Conservation (phyloP, 2,797 vertebrate species). For the Sorex maritimensis region DNA sequence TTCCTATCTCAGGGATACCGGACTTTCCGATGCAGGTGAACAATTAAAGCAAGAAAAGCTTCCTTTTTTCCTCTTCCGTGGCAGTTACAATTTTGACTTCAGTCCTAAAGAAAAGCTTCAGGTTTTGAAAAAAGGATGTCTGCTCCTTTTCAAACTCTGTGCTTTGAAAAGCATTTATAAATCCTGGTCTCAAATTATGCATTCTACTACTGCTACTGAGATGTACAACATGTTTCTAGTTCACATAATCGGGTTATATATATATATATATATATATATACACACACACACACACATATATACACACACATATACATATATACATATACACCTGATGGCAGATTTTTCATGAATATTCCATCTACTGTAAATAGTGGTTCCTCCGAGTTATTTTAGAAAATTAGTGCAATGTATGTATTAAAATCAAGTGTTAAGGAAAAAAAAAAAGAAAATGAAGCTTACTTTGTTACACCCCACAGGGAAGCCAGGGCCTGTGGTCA, state of each 20-base stretch:
- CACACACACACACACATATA: no score
- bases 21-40: slow-evolving; percentile 94
- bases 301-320: no score
- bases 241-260: slow-evolving; percentile 80
- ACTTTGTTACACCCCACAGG: background rate
- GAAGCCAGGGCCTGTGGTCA: no score
- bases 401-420: no score
- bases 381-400: no score
- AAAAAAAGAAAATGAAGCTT: background rate
- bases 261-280: no score
- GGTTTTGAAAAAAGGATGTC: slow-evolving; percentile 76
- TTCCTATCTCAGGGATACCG: slow-evolving; percentile 99
- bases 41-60: slow-evolving; percentile 87
- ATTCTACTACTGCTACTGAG: slow-evolving; percentile 86
- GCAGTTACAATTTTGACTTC: slow-evolving; percentile 83
- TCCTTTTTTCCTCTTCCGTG: slow-evolving; percentile 81
- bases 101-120: slow-evolving; percentile 68
- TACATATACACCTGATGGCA: no score
- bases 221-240: slow-evolving; percentile 76
- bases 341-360: no score
- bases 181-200: slow-evolving; percentile 68
- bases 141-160: slow-evolving; percentile 62
- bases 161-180: slow-evolving; percentile 80
- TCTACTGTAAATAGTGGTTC: no score
- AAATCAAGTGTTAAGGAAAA: no score